These are phyloP conservation scores for Elysia crispata DNA, from an alignment of 2,888 invertebrate species.

Conservation along the genomic window DNA sequence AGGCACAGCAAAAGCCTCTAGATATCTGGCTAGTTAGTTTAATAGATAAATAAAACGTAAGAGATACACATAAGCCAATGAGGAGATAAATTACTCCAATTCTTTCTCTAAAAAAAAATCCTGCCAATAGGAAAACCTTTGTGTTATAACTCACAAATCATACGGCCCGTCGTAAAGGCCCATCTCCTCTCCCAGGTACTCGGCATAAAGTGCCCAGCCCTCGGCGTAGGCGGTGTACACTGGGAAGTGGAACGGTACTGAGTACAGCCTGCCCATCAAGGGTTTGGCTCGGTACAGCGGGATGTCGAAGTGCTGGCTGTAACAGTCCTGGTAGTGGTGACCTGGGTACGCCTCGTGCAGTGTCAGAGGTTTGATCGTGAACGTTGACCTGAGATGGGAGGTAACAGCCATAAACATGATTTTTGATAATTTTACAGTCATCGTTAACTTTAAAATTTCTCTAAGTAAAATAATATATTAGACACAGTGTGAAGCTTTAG, in stretches of 20 bases:
- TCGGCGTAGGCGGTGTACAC: conserved; percentile 57
- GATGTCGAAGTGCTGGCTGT: conserved; percentile 52
- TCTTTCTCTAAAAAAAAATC: no score
- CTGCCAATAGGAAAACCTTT: no score
- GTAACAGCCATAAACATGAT: not conserved
- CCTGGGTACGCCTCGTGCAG: conserved; percentile 78
- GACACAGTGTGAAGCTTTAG: no score
- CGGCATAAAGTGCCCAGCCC: conserved; percentile 78
- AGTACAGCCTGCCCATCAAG: conserved; percentile 53
- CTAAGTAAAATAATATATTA: not conserved
- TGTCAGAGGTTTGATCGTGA: conserved; percentile 75
- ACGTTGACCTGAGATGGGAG: conserved; percentile 70
- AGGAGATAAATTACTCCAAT: no score
- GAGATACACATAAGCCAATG: no score
- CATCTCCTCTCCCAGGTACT: conserved; percentile 76
- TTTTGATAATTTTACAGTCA: not conserved
- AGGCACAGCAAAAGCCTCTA: no score
- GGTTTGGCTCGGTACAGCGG: conserved; percentile 52
- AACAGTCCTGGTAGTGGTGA: conserved; percentile 76
- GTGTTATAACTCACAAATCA: conserved; percentile 61
- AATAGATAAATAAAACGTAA: no score
- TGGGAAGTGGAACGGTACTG: conserved; percentile 56
- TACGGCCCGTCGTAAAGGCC: conserved; percentile 71
- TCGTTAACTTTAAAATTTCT: not conserved
- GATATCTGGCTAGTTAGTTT: no score